phyloP scores from a whole-genome alignment of 2,113 vertebrate genomes.

The Thunnus maccoyii region DNA sequence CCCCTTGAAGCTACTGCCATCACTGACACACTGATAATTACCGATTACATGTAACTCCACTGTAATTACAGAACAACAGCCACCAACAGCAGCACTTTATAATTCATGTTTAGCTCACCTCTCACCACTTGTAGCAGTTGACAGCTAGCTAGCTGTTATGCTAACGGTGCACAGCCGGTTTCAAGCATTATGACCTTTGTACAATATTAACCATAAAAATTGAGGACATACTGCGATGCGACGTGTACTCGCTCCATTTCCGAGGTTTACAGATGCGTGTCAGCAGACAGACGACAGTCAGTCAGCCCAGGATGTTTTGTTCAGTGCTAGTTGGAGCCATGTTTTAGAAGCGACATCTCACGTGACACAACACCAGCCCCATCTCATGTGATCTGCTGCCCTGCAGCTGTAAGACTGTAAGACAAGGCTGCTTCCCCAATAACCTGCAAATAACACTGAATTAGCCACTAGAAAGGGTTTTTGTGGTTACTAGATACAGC shows the following conservation, averaged over 20 bases:
- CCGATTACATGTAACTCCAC: neutral
- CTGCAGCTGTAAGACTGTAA: neutral
- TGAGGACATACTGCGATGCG: neutral
- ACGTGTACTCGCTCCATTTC: constrained; percentile 1
- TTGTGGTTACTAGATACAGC: neutral
- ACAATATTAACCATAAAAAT: neutral
- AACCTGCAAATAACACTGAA: neutral
- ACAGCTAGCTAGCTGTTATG: constrained; percentile 59
- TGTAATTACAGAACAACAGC: neutral
- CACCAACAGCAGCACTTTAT: neutral
- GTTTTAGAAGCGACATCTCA: constrained; percentile 78
- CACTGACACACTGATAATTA: neutral
- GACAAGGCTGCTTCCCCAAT: neutral
- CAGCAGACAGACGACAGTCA: constrained; percentile 14
- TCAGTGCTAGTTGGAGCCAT: constrained; percentile 78
- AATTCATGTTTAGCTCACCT: constrained; percentile 46
- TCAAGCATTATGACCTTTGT: constrained; percentile 30
- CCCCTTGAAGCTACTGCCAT: neutral
- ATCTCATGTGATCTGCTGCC: constrained; percentile 61
- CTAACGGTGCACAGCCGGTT: constrained; percentile 42
- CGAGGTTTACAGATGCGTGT: neutral
- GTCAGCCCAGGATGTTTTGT: constrained; percentile 55
- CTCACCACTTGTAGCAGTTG: constrained; percentile 62
- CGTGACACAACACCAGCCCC: constrained; percentile 79
- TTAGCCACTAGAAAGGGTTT: neutral